Evolutionary conservation across 2,797 vertebrate species (phyloP), one percentile per base, ranked within the genome.

Genomic region (Chelon auratus): DNA sequence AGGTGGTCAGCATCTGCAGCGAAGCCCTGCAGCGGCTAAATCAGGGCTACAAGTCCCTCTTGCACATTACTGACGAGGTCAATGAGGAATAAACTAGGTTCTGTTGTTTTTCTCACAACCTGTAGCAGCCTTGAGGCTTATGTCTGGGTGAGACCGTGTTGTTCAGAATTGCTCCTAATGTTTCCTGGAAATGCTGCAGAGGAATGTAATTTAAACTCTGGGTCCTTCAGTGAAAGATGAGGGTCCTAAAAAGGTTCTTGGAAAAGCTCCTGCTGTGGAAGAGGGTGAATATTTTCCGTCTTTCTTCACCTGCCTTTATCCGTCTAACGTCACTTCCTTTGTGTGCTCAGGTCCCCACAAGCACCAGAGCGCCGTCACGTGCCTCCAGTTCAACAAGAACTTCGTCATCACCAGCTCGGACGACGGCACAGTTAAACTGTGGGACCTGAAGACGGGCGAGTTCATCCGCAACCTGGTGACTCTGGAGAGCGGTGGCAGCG

Each of bases 311-410:
- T 4, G 24, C 24, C 24, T 26, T 26, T 26, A 4, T 62, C 30
- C n/a, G 26, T 53, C 39, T 72, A 13, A 78, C 40, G 53, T 1
- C 11, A 9, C 22, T 60, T 3, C 69, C 26, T 76, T 20, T 64
- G 22, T 80, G 57, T 66, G 17, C 53, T 68, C 87, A 99, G 98
- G 98, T 95, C 98, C 98, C 86, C 97, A 98, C 93, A 99, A 99
- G 93, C 98, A 99, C 96, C 98, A 99, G 95, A 99, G 98, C 82
- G 98, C 98, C 85, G 98, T 99, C 91, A 99, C 98, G 87, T 99
- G 98, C 96, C 97, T 99, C 95, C 98, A 99, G 95, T 99, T 99
- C 96, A 99, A 99, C 95, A 99, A 99, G 96, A 99, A 99, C 96
- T 99, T 99, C 94, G 98, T 99, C 90, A 98, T 99, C 95, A 99